Base-by-base conservation (phyloP, 92 coral and sea anemone genomes). In the Porites rus region DNA sequence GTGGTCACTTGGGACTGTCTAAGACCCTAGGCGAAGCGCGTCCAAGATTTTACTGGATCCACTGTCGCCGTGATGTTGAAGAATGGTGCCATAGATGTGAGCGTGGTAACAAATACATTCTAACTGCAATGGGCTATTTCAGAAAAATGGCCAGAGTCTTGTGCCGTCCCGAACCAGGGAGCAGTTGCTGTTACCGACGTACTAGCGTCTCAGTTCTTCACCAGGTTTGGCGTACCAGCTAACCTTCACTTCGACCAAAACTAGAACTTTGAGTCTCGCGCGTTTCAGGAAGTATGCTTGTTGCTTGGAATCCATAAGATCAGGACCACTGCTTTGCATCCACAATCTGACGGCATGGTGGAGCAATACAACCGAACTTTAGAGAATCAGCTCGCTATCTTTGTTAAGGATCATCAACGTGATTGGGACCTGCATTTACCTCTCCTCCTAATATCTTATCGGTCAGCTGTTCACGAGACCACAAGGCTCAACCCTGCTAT, bases 291-390 rank as follows among this genome's bases (percentile, higher is more conserved):
- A 24, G 76, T n/a, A 73, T 73, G 77, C 77, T 51, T 8, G 28
- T 54, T 18, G 60, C 62, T 73, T 17, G 43, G 84, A 82, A 6
- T 87, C 68, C 67, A 79, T 19, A 85, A 72, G 90, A 85, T 78
- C 43, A 64, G 74, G 73, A 83, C 83, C 7, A 82, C 78, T 65
- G 81, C 94, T 1, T 67, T 87, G 51, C 86, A 81, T 58, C 88
- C 88, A 17, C 93, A 90, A 80, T 82, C 93, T 8, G 88, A 90
- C 80, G 90, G 90, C 50, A 82, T 86, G 72, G 88, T 67, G 31
- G 93, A 86, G 79, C 84, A 90, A 13, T 86, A 80, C 74, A 87
- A 87, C 80, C 67, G 72, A 38, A 83, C 82, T 22, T 51, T 83
- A 63, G 82, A 76, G 65, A 88, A 8, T 54, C 77, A 51, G 53